Base-by-base conservation (phyloP, 2,888 invertebrate species). In the Mamestra brassicae region DNA sequence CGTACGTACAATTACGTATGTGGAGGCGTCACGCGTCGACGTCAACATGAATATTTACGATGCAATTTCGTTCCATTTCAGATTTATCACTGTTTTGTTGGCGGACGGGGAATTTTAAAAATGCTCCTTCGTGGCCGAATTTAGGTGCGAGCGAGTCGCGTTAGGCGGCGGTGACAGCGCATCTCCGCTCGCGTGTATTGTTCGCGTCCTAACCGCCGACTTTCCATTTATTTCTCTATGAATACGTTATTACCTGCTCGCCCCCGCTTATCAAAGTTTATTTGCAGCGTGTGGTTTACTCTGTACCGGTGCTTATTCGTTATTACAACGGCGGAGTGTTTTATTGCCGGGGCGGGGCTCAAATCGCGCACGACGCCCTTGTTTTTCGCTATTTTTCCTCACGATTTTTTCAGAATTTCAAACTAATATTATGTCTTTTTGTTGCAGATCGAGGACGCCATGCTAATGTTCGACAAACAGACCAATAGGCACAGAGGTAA, bases 391-490 rank as follows among this genome's bases (percentile, higher is more conserved):
- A 93, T 94, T 94, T 83, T 93, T 91, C 93, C 92, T 92, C 89
- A 84, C 89, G 85, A 90, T 93, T 90, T 92, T 94, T 94, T 89
- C 81, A 90, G 91, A 88, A 92, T 94, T 94, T 93, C 87, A 93
- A 93, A 88, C 93, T 94, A 92, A 95, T 91, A 92, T 90, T 92
- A 90, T 94, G 88, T 92, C 84, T 94, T 96, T 90, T 97, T 97
- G 95, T 98, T 98, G 83, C 98, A 99, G 99, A 99, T 99, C 95
- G 99, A 99, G 97, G 99, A 99, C 96, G 99, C 99, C 92, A 99
- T 99, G 99, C 98, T 99, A 95, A 99, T 99, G 99, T 99, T 99
- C 97, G 99, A 99, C 97, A 99, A 99, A 98, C 99, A 99, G 96
- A 99, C 99, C 94, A 99, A 99, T 97, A 98, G 99, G 97, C 99